These are phyloP conservation scores for Tyto alba DNA, from an alignment of 2,113 vertebrate species.

Conservation along the genomic window DNA sequence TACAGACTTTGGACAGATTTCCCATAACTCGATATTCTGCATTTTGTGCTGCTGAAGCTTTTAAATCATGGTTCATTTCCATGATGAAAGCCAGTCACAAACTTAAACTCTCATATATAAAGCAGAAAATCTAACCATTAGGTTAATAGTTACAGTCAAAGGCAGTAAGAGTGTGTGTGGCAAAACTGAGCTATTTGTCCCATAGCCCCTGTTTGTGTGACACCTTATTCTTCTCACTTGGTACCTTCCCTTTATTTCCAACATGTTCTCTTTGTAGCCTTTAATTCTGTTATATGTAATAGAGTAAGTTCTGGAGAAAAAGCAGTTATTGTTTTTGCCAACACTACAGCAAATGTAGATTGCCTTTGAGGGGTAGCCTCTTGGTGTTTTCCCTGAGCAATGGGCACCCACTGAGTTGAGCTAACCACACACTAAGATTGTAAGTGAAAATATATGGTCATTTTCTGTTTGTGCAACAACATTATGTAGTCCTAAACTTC, in stretches of 20 bases:
- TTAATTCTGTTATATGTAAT: neutral
- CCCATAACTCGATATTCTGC: neutral
- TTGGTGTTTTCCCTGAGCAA: neutral
- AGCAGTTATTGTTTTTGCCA: neutral
- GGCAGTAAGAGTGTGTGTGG: neutral
- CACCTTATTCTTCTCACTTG: neutral
- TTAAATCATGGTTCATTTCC: slow-evolving; percentile 1
- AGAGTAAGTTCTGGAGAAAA: neutral
- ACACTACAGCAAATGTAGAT: neutral
- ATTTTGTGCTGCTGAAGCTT: neutral
- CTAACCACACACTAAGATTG: neutral
- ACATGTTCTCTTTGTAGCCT: neutral
- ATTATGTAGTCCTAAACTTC: neutral
- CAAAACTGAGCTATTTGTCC: neutral
- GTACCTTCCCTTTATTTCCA: neutral
- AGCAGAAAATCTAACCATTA: neutral
- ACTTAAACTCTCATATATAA: neutral
- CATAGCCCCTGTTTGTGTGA: neutral
- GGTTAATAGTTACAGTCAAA: neutral
- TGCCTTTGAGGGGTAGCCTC: too few species aligned
- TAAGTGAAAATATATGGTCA: neutral
- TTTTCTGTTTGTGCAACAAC: neutral
- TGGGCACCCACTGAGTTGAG: neutral
- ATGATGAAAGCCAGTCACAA: slow-evolving; percentile 25
- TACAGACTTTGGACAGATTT: neutral